Conservation (phyloP, 2,113 vertebrate genomes). For the Ovibos moschatus region DNA sequence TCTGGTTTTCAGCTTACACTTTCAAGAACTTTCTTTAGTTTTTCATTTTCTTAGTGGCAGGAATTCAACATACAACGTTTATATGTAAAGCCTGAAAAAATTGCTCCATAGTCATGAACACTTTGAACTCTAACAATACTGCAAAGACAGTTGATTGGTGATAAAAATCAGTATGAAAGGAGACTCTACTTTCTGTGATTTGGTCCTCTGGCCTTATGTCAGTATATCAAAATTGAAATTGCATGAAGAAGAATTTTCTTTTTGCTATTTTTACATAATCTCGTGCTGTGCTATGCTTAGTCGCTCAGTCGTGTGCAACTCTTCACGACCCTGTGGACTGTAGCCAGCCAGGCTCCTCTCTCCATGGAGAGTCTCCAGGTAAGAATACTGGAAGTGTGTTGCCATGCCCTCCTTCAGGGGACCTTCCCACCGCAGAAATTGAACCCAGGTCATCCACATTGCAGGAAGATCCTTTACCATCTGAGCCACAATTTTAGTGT, state of each 20-base stretch:
- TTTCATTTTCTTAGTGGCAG: not conserved
- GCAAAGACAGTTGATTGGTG: not conserved
- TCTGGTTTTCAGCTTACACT: not conserved
- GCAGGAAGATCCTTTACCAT: not conserved
- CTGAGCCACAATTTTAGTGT: not conserved
- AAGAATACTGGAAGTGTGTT: not conserved
- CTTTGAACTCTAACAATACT: not conserved
- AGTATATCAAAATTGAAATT: slow-evolving; percentile 3
- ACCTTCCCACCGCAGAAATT: not conserved
- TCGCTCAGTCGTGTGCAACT: not conserved
- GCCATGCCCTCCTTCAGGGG: not conserved
- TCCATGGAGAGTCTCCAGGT: not conserved
- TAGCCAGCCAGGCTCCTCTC: not conserved
- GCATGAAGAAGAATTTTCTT: not conserved
- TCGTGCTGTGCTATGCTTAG: not conserved
- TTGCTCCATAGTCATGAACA: not conserved
- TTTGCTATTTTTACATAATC: not conserved
- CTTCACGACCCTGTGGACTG: not conserved
- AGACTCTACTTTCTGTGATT: not conserved
- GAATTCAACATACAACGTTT: not conserved
- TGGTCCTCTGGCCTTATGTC: not conserved
- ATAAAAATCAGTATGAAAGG: slow-evolving; percentile 11
- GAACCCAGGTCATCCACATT: not conserved
- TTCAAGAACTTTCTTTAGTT: not conserved
- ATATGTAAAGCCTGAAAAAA: slow-evolving; percentile 8